Evolutionary conservation across 2,888 invertebrate genomes (phyloP), one percentile per base, ranked within the genome.

Genomic region (Bursaphelenchus okinawaensis): DNA sequence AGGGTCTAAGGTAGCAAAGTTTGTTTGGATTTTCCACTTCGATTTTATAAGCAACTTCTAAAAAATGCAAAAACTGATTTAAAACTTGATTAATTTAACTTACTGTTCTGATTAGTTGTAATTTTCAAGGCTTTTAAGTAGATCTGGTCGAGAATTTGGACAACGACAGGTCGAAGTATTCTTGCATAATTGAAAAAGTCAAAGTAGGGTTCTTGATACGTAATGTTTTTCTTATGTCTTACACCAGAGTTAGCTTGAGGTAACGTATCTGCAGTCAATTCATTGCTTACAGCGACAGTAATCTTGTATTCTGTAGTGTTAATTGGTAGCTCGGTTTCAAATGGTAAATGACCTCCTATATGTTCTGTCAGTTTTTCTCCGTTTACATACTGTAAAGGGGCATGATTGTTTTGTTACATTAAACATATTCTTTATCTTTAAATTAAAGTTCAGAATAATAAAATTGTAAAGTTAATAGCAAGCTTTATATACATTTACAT

Each of bases 101-200:
- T 28, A 57, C 54, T 57, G 4, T 57, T 4, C 1, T 87, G 86
- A 69, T 86, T 16, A 1, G 58, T 57, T 23, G 2, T 23, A 3
- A 59, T 29, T n/a, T 24, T 22, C 19, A 59, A 23, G 9, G 20
- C n/a, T 9, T 24, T 29, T 9, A 59, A 1, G 6, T 55, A 26
- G 56, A 59, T 12, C 16, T 24, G 86, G 0, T 94, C 93, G 2
- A 92, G 93, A 3, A 92, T 90, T 84, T 92, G 91, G 16, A 96
- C 84, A 75, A 90, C 88, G 27, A 96, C 95, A 7, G 92, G 88
- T 60, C 96, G 88, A 83, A 96, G 92, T 69, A 96, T 93, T 7
- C 96, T 96, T 19, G 95, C 96, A 83, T 95, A 96, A 84, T 96
- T 95, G 86, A 93, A 95, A 85, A 96, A 96, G 84, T 96, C 96